Evolutionary conservation across 1,140 invertebrate species (phyloP).

Genomic region (Zaprionus inermis): DNA sequence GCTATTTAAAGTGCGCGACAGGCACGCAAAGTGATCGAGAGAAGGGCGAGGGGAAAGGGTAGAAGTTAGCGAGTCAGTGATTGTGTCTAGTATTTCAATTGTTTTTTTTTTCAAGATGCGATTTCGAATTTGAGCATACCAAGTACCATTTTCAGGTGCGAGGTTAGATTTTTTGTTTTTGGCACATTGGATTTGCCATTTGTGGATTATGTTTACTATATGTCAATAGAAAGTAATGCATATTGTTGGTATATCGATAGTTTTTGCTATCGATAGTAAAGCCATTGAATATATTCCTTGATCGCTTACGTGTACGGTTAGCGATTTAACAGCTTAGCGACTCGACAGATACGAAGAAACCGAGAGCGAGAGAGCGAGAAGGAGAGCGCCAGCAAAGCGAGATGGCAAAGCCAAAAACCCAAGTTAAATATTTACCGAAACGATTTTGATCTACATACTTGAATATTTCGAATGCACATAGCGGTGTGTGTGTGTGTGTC

Average conservation of each 20-base stretch:
- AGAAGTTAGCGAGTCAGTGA: not conserved
- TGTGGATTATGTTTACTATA: not conserved
- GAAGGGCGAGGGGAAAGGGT: not conserved
- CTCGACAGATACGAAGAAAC: not conserved
- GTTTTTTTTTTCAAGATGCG: constrained; percentile 33
- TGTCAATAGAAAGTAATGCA: constrained; percentile 28
- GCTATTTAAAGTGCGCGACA: constrained; percentile 36
- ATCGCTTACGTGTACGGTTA: constrained; percentile 1
- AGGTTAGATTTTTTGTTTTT: constrained; percentile 12
- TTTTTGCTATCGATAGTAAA: constrained; percentile 1
- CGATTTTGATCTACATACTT: constrained; percentile 39
- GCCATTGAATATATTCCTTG: not conserved
- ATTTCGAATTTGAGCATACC: constrained; percentile 17
- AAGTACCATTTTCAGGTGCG: not conserved
- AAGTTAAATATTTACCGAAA: constrained; percentile 46
- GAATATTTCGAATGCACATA: not conserved
- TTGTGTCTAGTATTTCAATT: constrained; percentile 26
- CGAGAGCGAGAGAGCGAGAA: not conserved
- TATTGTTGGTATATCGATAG: not conserved
- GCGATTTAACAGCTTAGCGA: constrained; percentile 4
- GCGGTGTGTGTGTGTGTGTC: constrained; percentile 5
- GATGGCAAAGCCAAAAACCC: constrained; percentile 33
- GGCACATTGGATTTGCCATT: constrained; percentile 14
- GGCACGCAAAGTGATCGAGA: constrained; percentile 34
- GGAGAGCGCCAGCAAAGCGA: constrained; percentile 17